Conservation (phyloP, 1,140 invertebrate genomes). For the Drosophila nannoptera region DNA sequence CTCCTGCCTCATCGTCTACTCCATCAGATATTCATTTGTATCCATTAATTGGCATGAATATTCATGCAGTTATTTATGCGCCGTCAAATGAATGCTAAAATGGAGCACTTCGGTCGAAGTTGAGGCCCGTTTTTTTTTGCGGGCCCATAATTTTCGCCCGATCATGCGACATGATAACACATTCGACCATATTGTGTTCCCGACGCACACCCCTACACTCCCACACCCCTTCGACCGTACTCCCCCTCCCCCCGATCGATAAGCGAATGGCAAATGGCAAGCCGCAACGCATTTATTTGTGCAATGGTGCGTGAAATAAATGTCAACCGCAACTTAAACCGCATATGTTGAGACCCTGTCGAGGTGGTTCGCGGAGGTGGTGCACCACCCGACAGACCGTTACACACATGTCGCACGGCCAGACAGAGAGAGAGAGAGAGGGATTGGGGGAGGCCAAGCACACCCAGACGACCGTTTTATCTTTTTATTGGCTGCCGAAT, state of each 20-base stretch:
- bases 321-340: constrained; percentile 77
- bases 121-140: not conserved
- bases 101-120: not conserved
- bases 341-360: constrained; percentile 61
- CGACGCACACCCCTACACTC: too few species aligned
- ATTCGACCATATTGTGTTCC: constrained; percentile 11
- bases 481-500: constrained; percentile 70
- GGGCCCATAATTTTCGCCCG: not conserved
- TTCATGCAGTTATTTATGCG: too few species aligned
- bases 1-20: too few species aligned
- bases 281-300: constrained; percentile 75
- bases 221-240: too few species aligned
- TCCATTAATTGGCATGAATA: too few species aligned
- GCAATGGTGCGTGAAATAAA: constrained; percentile 74
- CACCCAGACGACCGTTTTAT: constrained; percentile 50
- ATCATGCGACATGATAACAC: not conserved
- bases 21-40: too few species aligned
- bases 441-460: constrained; percentile 22
- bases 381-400: constrained; percentile 49
- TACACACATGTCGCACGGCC: constrained; percentile 43
- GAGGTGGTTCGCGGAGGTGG: constrained; percentile 1
- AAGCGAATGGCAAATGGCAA: constrained; percentile 56
- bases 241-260: constrained; percentile 9
- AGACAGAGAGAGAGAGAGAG: constrained; percentile 24
- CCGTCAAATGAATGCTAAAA: too few species aligned